Base-by-base conservation (phyloP, 1,140 invertebrate species). In the Diploscapter pachys region DNA sequence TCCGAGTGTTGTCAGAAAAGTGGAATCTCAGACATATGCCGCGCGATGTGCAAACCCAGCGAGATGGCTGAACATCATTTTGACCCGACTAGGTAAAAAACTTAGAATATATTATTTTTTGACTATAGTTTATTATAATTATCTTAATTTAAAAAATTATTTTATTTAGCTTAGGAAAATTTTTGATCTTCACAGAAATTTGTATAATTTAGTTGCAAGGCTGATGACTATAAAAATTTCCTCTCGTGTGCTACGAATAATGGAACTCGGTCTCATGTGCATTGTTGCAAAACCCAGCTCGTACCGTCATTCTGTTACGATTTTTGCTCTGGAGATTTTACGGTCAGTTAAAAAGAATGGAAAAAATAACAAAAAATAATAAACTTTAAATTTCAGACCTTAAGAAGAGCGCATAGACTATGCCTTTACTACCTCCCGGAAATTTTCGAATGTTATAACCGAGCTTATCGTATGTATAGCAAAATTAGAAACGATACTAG, bases 401-500 rank as follows among this genome's bases (percentile, higher is more conserved):
- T 80, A 57, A 69, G 73, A 9, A 64, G 76, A 48, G 71, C 78
- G 5, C 77, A 80, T 67, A 69, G 78, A n/a, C 79, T 80, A 31
- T 80, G 79, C 50, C 61, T 80, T 8, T 80, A 80, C 69, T 80
- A 80, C 54, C 77, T 80, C 8, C 79, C 79, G n/a, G 79, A 80
- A 64, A 80, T 80, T 31, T 77, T 80, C 56, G 75, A 78, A 4
- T 80, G 79, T 53, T 80, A 71, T 65, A 67, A 80, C 52, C 73
- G 79, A 13, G 79, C 78, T 13, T 76, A 76, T 65, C 75, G 75
- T 76, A 76, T 72, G 75, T 76, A 59, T 52, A 61, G 56, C 3
- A 70, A 70, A 31, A 31, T 31, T 31, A 31, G 31, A 31, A 31
- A 31, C 31, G 31, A 31, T 31, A 31, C 31, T 31, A 31, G 31